These are phyloP conservation scores for Perithous albicinctus DNA, from an alignment of 2,888 invertebrate species.

Conservation along the genomic window DNA sequence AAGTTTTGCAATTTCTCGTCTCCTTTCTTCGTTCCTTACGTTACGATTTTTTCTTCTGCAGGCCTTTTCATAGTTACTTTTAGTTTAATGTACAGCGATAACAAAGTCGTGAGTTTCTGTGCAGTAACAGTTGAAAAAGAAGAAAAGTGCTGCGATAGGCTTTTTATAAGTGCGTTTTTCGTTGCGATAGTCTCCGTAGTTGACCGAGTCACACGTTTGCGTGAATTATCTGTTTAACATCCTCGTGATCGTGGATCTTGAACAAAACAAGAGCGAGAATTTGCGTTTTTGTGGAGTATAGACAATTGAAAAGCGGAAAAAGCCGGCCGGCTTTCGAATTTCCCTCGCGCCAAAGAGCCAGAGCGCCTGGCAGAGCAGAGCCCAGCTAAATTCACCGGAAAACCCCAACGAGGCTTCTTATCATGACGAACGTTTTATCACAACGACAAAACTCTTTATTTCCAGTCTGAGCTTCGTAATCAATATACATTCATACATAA, in stretches of 20 bases:
- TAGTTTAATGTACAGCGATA: neutral
- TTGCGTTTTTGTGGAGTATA: no score
- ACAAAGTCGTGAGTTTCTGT: neutral
- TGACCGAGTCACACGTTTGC: conserved; percentile 4
- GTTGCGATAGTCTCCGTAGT: neutral
- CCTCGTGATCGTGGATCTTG: conserved; percentile 26
- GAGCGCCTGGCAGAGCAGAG: conserved; percentile 60
- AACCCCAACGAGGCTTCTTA: conserved; percentile 53
- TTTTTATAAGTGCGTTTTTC: neutral
- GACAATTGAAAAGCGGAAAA: conserved; percentile 29
- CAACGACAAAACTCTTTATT: neutral
- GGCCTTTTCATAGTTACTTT: conserved; percentile 6
- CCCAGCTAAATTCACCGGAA: conserved; percentile 56
- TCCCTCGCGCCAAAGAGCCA: conserved; percentile 62
- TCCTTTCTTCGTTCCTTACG: neutral
- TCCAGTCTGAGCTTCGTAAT: conserved; percentile 1
- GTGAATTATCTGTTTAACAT: conserved; percentile 9
- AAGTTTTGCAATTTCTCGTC: no score
- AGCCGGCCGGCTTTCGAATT: conserved; percentile 68
- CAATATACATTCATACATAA: neutral
- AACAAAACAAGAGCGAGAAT: no score
- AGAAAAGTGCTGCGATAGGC: conserved; percentile 7
- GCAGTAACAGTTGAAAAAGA: neutral
- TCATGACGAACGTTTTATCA: conserved; percentile 44
- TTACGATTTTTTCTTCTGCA: neutral